These are phyloP conservation scores for Halcyon badia DNA, from an alignment of 2,797 vertebrate genomes.

Conservation along the genomic window DNA sequence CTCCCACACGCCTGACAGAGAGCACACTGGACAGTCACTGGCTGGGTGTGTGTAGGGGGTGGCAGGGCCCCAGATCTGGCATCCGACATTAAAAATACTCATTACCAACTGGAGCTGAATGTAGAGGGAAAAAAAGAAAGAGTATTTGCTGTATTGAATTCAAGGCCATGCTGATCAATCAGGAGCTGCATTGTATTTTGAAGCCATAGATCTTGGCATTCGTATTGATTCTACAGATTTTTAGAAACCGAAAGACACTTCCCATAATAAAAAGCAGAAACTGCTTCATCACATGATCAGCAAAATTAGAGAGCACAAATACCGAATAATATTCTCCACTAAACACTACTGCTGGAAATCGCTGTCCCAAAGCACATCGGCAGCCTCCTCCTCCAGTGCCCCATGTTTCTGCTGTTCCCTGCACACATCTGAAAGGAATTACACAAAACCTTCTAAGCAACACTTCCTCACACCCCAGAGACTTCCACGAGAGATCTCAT, in stretches of 20 bases:
- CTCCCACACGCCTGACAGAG: not conserved
- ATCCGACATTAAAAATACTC: not conserved
- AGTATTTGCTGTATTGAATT: not conserved
- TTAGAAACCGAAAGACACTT: conserved; percentile 17
- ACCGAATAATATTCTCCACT: not conserved
- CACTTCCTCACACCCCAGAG: conserved; percentile 10
- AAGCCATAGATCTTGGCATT: not conserved
- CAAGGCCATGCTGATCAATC: not conserved
- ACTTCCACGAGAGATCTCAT: not conserved
- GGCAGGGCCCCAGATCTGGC: not conserved
- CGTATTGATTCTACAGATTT: not conserved
- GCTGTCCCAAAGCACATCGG: conserved; percentile 4
- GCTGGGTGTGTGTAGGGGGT: not conserved
- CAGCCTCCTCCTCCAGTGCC: not conserved
- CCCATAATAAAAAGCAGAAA: conserved; percentile 4
- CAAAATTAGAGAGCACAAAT: not conserved
- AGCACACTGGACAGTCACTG: not conserved
- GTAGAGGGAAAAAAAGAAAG: not conserved
- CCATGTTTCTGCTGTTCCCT: not conserved
- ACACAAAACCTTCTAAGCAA: not conserved
- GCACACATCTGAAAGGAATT: conserved; percentile 18
- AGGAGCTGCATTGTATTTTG: not conserved
- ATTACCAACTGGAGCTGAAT: not conserved
- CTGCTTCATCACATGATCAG: not conserved
- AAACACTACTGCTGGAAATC: conserved; percentile 15